Evolutionary conservation across 2,797 vertebrate species (phyloP).

Genomic region (Chaenodraco wilsoni): DNA sequence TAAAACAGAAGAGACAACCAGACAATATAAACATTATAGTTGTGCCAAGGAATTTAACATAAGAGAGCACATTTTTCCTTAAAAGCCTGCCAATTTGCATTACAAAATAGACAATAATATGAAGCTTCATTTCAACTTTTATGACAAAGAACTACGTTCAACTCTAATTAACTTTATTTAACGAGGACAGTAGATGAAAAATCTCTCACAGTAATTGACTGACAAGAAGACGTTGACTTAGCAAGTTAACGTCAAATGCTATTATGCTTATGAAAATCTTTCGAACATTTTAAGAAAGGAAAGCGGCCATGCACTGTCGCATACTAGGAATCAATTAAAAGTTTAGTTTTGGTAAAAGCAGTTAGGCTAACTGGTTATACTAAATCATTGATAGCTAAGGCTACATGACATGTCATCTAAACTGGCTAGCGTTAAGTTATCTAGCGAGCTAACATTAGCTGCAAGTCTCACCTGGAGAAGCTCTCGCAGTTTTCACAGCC

Average conservation of each 20-base stretch:
- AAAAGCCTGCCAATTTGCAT: constrained; percentile 15
- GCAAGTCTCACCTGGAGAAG: constrained; percentile 74
- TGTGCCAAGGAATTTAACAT: background rate
- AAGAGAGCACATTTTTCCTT: background rate
- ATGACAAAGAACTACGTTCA: background rate
- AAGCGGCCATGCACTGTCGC: background rate
- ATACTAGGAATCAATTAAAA: background rate
- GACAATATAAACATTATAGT: background rate
- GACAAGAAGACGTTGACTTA: constrained; percentile 22
- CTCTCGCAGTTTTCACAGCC: constrained; percentile 57
- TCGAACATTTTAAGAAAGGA: constrained; percentile 4
- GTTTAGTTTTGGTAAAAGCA: background rate
- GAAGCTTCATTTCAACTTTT: constrained; percentile 8
- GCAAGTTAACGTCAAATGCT: constrained; percentile 27
- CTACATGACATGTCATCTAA: background rate
- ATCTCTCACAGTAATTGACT: background rate
- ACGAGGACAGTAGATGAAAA: background rate
- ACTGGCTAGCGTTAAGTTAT: constrained; percentile 41
- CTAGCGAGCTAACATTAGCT: constrained; percentile 53
- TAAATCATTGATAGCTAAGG: background rate
- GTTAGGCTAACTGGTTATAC: background rate
- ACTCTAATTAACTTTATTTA: background rate
- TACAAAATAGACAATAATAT: constrained; percentile 10
- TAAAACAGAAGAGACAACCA: background rate
- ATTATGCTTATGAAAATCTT: constrained; percentile 26